A percentile compares a stretch with the other conserved stretches of the same genome.
Evolutionary conservation across 2,797 vertebrate genomes (phyloP).

Genomic region (Leptodactylus fallax): DNA sequence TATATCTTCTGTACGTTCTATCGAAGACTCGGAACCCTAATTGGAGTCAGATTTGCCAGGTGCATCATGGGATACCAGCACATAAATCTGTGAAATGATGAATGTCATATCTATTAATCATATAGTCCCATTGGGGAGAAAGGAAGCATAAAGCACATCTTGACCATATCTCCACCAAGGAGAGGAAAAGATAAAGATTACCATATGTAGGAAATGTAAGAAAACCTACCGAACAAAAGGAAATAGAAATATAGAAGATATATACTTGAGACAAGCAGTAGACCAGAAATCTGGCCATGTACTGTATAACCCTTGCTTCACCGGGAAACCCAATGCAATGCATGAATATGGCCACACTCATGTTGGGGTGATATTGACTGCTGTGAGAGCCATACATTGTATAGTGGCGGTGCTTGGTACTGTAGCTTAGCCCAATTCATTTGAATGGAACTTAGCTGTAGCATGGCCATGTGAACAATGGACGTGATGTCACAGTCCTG

Average conservation of each 20-base stretch:
- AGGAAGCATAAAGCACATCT: constrained; percentile 2
- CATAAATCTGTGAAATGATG: constrained; percentile 17
- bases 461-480: no score
- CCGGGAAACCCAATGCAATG: neutral
- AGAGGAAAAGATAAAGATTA: neutral
- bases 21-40: neutral
- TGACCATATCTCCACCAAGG: neutral
- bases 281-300: neutral
- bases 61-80: neutral
- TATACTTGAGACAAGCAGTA: neutral
- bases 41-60: constrained; percentile 37
- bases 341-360: neutral
- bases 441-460: no score
- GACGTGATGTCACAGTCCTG: no score
- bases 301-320: no score
- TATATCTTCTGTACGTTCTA: neutral
- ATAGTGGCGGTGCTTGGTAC: no score
- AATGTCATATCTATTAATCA: constrained; percentile 13
- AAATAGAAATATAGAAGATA: neutral
- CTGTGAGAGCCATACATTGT: no score
- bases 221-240: neutral
- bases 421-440: no score
- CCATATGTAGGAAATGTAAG: neutral
- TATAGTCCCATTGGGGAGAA: neutral
- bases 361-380: neutral